Conservation (phyloP, 2,797 vertebrate genomes). For the Sebastes flavidus region DNA sequence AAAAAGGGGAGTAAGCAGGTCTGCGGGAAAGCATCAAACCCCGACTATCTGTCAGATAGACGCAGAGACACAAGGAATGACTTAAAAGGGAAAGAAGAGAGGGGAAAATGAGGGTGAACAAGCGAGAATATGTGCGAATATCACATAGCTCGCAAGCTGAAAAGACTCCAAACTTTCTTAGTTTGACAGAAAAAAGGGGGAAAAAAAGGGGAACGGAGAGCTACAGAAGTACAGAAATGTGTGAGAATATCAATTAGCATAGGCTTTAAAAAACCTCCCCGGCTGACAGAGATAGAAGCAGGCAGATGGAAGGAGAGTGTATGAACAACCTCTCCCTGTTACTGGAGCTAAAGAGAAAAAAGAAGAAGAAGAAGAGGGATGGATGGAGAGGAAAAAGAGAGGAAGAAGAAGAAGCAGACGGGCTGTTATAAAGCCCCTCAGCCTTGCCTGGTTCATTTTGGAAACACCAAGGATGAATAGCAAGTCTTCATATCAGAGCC, state of each 20-base stretch:
- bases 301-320: conserved; percentile 18
- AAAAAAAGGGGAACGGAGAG: not conserved
- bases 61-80: not conserved
- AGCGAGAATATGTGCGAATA: conserved; percentile 8
- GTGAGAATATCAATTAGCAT: conserved; percentile 40
- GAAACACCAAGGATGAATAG: conserved; percentile 25
- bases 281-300: conserved; percentile 11
- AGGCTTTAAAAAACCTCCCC: conserved; percentile 18
- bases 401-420: conserved; percentile 13
- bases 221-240: not conserved
- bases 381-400: not conserved
- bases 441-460: conserved; percentile 36
- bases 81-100: conserved; percentile 30
- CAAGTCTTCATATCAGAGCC: conserved; percentile 25
- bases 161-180: conserved; percentile 5
- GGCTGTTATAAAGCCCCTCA: conserved; percentile 32
- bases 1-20: conserved; percentile 30
- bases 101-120: conserved; percentile 25
- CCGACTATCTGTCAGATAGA: conserved; percentile 9
- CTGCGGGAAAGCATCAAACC: conserved; percentile 29
- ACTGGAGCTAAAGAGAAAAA: conserved; percentile 1
- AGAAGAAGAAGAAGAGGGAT: not conserved
- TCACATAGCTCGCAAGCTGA: conserved; percentile 3
- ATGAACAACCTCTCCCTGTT: conserved; percentile 1
- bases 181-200: conserved; percentile 5